These are phyloP conservation scores for Philonicus albiceps DNA, from an alignment of 2,888 invertebrate genomes.

Conservation along the genomic window DNA sequence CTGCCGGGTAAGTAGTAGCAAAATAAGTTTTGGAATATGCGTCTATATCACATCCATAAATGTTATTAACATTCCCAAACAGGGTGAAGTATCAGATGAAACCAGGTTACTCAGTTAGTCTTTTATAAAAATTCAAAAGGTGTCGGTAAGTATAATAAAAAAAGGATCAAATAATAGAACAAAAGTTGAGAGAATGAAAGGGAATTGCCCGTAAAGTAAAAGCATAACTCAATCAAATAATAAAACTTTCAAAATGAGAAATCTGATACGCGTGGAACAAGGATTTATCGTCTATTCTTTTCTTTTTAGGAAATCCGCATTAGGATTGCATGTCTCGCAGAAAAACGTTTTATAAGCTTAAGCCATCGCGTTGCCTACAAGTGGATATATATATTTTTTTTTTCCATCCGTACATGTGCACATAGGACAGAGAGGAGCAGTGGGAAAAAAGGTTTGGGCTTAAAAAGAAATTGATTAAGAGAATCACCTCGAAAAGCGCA, in stretches of 20 bases:
- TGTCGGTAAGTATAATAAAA: neutral
- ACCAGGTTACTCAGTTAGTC: too few species aligned
- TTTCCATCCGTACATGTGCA: neutral
- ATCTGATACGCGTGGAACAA: neutral
- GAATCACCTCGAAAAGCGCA: constrained; percentile 1
- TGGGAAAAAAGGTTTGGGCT: neutral
- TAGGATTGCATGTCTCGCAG: neutral
- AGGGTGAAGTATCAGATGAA: too few species aligned
- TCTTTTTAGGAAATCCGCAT: neutral
- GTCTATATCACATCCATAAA: too few species aligned
- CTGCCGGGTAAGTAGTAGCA: too few species aligned
- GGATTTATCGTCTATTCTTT: neutral
- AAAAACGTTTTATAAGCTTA: neutral
- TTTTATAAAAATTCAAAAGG: too few species aligned
- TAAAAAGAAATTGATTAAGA: neutral
- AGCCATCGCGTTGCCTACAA: neutral
- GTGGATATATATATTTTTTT: too few species aligned
- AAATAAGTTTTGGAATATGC: too few species aligned
- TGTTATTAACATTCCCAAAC: too few species aligned
- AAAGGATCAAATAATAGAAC: neutral
- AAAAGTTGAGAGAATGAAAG: neutral
- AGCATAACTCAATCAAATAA: neutral
- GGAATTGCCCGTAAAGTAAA: neutral
- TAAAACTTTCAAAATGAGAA: neutral
- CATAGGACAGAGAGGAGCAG: neutral